Evolutionary conservation across 1,140 invertebrate species (phyloP).

Genomic region (Melanaphis sacchari): DNA sequence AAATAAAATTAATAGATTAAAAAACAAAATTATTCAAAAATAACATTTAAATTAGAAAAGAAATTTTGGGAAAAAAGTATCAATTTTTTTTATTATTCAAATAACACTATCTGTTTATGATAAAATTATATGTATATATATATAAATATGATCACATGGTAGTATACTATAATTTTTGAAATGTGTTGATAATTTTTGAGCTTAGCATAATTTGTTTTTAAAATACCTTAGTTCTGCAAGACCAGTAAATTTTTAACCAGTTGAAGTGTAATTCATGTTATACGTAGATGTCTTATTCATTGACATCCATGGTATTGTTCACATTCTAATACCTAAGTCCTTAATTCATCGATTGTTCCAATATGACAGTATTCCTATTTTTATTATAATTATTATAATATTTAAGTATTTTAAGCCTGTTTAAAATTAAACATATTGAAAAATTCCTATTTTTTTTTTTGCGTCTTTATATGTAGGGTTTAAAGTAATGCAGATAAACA

Average conservation of each 20-base stretch:
- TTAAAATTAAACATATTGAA: neutral
- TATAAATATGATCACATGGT: neutral
- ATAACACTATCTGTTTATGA: neutral
- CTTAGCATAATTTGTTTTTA: neutral
- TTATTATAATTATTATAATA: neutral
- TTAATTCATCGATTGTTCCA: neutral
- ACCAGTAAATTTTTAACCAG: neutral
- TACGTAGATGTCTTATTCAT: neutral
- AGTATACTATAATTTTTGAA: neutral
- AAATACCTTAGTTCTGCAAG: neutral
- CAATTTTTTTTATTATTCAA: neutral
- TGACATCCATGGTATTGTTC: neutral
- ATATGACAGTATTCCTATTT: neutral
- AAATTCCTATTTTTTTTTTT: neutral
- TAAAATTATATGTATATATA: neutral
- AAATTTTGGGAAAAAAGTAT: neutral
- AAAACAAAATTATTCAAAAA: neutral
- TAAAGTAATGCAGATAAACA: neutral
- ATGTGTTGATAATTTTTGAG: neutral
- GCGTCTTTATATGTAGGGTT: rapidly evolving
- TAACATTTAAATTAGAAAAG: neutral
- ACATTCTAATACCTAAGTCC: neutral
- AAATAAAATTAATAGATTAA: neutral
- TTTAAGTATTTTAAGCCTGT: neutral
- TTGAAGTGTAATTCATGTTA: neutral